Conservation (phyloP, 2,888 invertebrate genomes). For the Apamea crenata region DNA sequence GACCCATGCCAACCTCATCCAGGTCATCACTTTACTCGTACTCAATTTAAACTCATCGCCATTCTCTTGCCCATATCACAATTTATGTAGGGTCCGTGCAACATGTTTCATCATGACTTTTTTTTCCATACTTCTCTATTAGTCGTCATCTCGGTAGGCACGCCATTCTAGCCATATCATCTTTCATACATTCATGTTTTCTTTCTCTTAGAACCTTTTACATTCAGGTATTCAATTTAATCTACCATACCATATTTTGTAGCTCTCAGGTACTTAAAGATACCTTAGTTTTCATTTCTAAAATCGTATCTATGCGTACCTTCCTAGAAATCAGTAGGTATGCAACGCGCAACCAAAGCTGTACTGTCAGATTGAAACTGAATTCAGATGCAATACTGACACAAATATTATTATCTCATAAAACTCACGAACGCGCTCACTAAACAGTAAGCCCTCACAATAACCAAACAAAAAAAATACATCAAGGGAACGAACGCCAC, state of each 20-base stretch:
- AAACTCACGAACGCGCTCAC: slow-evolving; percentile 8
- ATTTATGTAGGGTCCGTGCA: background rate
- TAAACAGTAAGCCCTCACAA: slow-evolving; percentile 9
- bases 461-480: slow-evolving; percentile 45
- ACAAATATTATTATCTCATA: slow-evolving; percentile 5
- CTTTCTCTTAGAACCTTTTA: background rate
- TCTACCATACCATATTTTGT: background rate
- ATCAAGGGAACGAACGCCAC: slow-evolving; percentile 42
- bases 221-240: background rate
- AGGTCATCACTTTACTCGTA: no score
- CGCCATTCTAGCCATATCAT: background rate
- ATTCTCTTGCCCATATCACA: background rate
- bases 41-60: background rate
- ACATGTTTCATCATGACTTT: background rate
- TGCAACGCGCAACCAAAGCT: no score
- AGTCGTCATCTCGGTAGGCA: background rate
- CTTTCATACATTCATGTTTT: background rate
- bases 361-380: background rate
- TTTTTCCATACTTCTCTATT: background rate
- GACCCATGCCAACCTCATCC: background rate
- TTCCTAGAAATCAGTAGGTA: background rate
- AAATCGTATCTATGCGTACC: background rate
- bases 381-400: slow-evolving; percentile 1
- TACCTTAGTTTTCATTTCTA: background rate
- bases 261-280: background rate